These are phyloP conservation scores for Cryptus viduatorius DNA, from an alignment of 2,888 invertebrate species.

Conservation along the genomic window DNA sequence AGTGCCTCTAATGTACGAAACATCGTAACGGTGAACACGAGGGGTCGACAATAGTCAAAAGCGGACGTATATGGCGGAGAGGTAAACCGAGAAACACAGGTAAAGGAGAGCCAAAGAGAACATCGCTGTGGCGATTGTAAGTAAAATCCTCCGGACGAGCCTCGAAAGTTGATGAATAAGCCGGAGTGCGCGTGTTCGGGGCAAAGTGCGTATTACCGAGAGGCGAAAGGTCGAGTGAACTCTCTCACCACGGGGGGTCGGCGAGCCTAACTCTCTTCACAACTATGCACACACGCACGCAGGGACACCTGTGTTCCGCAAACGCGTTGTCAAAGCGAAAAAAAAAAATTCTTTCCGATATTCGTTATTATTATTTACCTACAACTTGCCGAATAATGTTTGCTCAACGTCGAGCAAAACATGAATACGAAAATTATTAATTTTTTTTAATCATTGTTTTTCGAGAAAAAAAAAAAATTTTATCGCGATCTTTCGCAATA, in stretches of 20 bases:
- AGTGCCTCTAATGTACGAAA: slow-evolving; percentile 77
- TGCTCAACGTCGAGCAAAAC: background rate
- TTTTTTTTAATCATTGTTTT: no score
- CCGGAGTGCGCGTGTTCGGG: slow-evolving; percentile 50
- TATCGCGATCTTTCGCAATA: no score
- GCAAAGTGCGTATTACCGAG: slow-evolving; percentile 64
- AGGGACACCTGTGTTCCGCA: slow-evolving; percentile 54
- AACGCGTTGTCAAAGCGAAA: background rate
- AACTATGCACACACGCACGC: slow-evolving; percentile 21
- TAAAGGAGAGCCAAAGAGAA: slow-evolving; percentile 54
- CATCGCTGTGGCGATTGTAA: slow-evolving; percentile 57
- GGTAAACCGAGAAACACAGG: slow-evolving; percentile 55
- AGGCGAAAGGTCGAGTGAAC: slow-evolving; percentile 66
- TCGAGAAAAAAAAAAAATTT: no score
- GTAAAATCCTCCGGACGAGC: slow-evolving; percentile 54
- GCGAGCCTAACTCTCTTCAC: slow-evolving; percentile 21
- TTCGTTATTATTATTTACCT: background rate
- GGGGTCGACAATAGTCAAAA: slow-evolving; percentile 71
- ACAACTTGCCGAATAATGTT: background rate
- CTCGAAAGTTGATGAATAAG: background rate
- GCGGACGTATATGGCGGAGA: slow-evolving; percentile 18
- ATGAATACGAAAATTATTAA: no score
- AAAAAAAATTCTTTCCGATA: background rate
- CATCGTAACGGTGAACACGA: slow-evolving; percentile 75
- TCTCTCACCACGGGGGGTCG: slow-evolving; percentile 60